Base-by-base conservation (phyloP, 2,888 invertebrate species). In the Pherbina coryleti region DNA sequence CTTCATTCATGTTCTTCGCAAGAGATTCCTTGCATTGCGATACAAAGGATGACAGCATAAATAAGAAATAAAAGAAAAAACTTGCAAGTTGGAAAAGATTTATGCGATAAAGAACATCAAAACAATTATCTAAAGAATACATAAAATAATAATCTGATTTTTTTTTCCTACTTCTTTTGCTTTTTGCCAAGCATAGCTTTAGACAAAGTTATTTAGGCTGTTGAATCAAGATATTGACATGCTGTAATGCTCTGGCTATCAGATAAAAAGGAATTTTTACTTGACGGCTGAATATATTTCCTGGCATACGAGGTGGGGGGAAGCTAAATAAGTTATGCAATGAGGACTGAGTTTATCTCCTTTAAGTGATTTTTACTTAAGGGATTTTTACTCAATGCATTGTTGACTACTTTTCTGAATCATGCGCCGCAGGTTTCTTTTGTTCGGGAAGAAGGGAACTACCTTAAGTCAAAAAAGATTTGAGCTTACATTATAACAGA, bases 71-170 rank as follows among this genome's bases (percentile, higher is more conserved):
- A 44, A 14, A n/a, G 19, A 55, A 64, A 28, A 64, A 64, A 64
- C 64, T 28, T 31, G 64, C 64, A 64, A 64, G 71, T 9, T 69
- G 49, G 5, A 19, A 55, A 64, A 64, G 76, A 71, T 71, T 51
- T 25, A 71, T 60, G 55, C 64, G 76, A 76, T 76, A 71, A 72
- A 71, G 25, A 44, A 71, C 76, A 71, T 71, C 71, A 53, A 64
- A 76, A 76, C 76, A 76, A 76, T 71, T 76, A 71, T 69, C 69
- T 69, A 34, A 49, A 34, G 74, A 49, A 69, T 51, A 69, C 28
- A 25, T 64, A 69, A 69, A 69, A 69, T 34, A 49, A 69, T 69
- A 31, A 34, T 64, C 34, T n/a, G 34, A 64, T 64, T 64, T 28
- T 34, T 64, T n/a, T 79, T 25, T 51, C 53, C 4, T 4, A 11